Evolutionary conservation across 1,140 invertebrate genomes (phyloP), one percentile per base, ranked within the genome.

Genomic region (Trichonephila clavipes): DNA sequence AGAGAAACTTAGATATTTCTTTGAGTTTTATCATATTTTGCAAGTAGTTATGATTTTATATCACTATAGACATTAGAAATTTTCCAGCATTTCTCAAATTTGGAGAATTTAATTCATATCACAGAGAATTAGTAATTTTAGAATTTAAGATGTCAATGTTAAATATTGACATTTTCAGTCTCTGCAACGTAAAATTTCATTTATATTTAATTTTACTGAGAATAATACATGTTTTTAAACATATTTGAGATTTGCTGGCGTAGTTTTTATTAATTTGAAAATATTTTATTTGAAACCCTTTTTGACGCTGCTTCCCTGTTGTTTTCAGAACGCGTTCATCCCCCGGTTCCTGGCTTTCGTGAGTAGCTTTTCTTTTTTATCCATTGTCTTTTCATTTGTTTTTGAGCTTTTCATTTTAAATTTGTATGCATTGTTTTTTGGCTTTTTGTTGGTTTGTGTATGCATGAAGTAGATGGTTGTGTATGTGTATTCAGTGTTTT

Each of bases 321-420:
- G 93, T 94, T 94, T 94, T 89, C 93, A 94, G 93, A 94, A 61
- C 93, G 93, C 88, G 88, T 94, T 72, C 93, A 94, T 61, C 93
- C 93, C 61, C 93, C 93, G 40, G 93, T 94, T 66, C 93, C 93
- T 83, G 93, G 93, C 88, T 94, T 94, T 90, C 93, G 93, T 94
- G 93, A 94, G 93, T 94, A 94, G 87, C 21, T 81, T 89, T 85
- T 94, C 72, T 24, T 86, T 62, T 94, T 58, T 51, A 77, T 93
- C 72, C 40, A 72, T 92, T 92, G 28, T 34, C 10, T 64, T 77
- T 77, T 88, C 69, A 58, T 88, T 77, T 88, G 28, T n/a, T 69
- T 69, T 69, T 10, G 21, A 69, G 18, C 24, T 88, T 61, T 82
- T 85, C 51, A 85, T 85, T 85, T 85, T 61, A 14, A 21, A 85